Base-by-base conservation (phyloP, 1,140 invertebrate genomes). In the Sarcophaga bullata region DNA sequence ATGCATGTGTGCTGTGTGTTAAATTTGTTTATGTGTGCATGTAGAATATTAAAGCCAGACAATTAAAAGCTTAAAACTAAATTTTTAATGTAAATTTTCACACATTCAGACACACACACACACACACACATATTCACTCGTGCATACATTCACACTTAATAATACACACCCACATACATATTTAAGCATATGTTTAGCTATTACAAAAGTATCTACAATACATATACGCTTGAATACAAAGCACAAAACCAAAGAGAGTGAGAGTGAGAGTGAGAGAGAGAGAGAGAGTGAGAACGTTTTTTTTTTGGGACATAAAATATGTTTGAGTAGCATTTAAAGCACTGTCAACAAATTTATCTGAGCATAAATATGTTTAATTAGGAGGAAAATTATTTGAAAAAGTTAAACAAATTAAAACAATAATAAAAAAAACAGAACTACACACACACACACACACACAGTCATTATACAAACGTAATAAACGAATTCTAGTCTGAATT, bases 291-390 rank as follows among this genome's bases (percentile, higher is more conserved):
- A n/a, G n/a, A n/a, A n/a, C n/a, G n/a, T n/a, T n/a, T n/a, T n/a
- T n/a, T 37, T 37, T 37, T 37, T 37, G 4, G 25, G 25, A 37
- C 4, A 37, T 37, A 37, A 37, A 37, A 46, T 37, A 25, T 76
- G 15, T 48, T 48, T 76, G 48, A 6, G 48, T 76, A 76, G 37
- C 10, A 48, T 46, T 76, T 48, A 48, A 76, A 48, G 73, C 73
- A 76, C 37, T 76, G 37, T 76, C 48, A 76, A 76, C 73, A 76
- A n/a, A n/a, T 47, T 47, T 15, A 48, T 76, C 9, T 76, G n/a
- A 37, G 25, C 25, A 37, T 4, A 37, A 48, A 76, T 73, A 73
- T 73, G 19, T 73, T 73, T 73, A 47, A 46, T 73, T 46, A 73
- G 46, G 54, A 19, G 9, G 19, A 47, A 73, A 73, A 73, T 9